These are phyloP conservation scores for Phenacoccus solenopsis DNA, from an alignment of 1,140 invertebrate genomes.

Conservation along the genomic window DNA sequence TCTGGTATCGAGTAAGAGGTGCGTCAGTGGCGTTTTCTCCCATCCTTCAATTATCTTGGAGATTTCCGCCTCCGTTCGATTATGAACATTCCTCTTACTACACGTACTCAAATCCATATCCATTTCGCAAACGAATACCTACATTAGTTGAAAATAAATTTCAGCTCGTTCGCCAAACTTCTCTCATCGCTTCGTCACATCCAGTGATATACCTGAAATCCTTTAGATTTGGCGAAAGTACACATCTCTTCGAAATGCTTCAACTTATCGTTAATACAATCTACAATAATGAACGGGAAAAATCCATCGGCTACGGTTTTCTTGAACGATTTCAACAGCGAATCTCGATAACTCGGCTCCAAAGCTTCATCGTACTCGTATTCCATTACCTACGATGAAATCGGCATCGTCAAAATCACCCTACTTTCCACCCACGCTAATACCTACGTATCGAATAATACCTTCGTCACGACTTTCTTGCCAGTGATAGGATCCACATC, in stretches of 20 bases:
- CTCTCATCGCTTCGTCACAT: background rate
- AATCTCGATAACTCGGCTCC: constrained; percentile 67
- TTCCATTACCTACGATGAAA: constrained; percentile 65
- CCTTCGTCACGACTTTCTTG: constrained; percentile 49
- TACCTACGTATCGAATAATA: too few relatives aligned
- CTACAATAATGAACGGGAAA: constrained; percentile 85
- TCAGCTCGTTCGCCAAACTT: too few relatives aligned
- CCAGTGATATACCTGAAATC: constrained; percentile 59
- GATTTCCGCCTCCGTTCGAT: constrained; percentile 64
- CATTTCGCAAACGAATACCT: constrained; percentile 82
- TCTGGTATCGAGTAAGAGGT: constrained; percentile 57
- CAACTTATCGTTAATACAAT: constrained; percentile 71
- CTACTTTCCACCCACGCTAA: too few relatives aligned
- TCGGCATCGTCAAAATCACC: too few relatives aligned
- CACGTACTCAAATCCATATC: constrained; percentile 65
- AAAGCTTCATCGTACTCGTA: constrained; percentile 82
- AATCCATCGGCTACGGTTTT: constrained; percentile 83
- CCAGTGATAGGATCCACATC: constrained; percentile 58
- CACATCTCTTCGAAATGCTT: constrained; percentile 76
- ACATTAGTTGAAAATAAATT: constrained; percentile 30
- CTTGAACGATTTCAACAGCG: constrained; percentile 79
- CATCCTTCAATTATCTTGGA: constrained; percentile 59
- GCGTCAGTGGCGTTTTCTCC: constrained; percentile 58
- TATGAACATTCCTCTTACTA: constrained; percentile 70
- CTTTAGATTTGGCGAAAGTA: constrained; percentile 71